Conservation (phyloP, 2,797 vertebrate species). For the Phaenicophaeus curvirostris region DNA sequence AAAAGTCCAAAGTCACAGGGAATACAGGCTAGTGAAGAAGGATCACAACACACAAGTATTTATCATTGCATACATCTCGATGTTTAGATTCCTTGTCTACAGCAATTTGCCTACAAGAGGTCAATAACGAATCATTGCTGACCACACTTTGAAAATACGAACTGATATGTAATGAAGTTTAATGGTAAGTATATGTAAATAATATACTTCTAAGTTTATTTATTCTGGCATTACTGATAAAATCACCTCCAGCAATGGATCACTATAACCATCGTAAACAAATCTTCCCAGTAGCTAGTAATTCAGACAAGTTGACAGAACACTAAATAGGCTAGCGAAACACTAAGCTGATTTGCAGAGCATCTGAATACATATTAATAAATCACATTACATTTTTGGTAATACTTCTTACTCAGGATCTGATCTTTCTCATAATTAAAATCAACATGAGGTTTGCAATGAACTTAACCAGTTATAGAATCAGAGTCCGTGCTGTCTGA, state of each 20-base stretch:
- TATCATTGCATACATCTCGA: neutral
- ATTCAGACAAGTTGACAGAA: neutral
- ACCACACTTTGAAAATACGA: neutral
- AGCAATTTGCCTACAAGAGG: neutral
- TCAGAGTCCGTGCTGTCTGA: neutral
- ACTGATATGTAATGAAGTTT: neutral
- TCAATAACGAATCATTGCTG: neutral
- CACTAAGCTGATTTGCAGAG: neutral
- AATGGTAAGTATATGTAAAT: neutral
- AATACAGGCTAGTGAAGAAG: neutral
- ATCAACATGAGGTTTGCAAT: neutral
- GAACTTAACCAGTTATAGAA: neutral
- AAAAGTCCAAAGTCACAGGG: neutral
- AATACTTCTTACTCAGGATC: neutral
- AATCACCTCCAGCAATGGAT: neutral
- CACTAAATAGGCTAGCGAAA: neutral
- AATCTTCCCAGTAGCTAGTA: neutral
- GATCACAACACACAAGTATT: neutral
- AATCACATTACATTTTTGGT: neutral
- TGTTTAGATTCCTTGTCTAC: neutral
- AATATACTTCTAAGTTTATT: neutral
- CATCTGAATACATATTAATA: neutral
- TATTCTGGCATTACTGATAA: neutral
- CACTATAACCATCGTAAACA: neutral
- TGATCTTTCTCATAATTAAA: conserved; percentile 19